Evolutionary conservation across 2,797 vertebrate species (phyloP), one percentile per base, ranked within the genome.

Genomic region (Phaenicophaeus curvirostris): DNA sequence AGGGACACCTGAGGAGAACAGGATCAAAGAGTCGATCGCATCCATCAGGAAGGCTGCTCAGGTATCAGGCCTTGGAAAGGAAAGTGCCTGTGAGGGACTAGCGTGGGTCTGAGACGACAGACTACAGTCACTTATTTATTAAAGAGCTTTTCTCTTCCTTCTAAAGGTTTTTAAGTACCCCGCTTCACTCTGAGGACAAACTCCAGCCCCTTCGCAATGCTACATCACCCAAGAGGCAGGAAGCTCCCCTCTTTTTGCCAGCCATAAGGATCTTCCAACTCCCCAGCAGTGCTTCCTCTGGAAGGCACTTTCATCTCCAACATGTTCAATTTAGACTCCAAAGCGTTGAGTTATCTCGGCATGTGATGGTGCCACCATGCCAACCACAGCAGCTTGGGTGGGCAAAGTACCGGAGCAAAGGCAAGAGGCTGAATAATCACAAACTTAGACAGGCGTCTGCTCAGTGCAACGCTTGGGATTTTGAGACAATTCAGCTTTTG

Each of bases 361-460:
- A 89, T 71, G 82, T 94, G 90, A 95, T 41, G 61, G 54, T 80
- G 87, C 97, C 97, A 97, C 88, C 96, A 46, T 82, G 94, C 91
- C 93, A 96, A 83, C 50, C 94, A 76, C 82, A 76, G 3, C 9
- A 84, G 87, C 28, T 63, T 42, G 2, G 82, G 74, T 65, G 85
- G 87, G 85, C 91, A 94, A 79, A 81, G 76, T 67, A 50, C 85
- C 1, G 14, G 72, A 58, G 86, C 41, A 46, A 76, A 84, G 58
- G 69, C 91, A 73, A 61, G 33, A 93, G 42, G 13, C 6, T 23
- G 78, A 51, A 65, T 25, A 11, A 84, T 14, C n/a, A 9, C 13
- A 48, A 17, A 12, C 73, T 14, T 7, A 3, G 18, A 13, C 51
- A 51, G 63, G 33, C 27, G 27, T 27, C 35, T 39, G 27, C 19